These are phyloP conservation scores for Anhinga rufa DNA, from an alignment of 2,113 vertebrate genomes.

Conservation along the genomic window DNA sequence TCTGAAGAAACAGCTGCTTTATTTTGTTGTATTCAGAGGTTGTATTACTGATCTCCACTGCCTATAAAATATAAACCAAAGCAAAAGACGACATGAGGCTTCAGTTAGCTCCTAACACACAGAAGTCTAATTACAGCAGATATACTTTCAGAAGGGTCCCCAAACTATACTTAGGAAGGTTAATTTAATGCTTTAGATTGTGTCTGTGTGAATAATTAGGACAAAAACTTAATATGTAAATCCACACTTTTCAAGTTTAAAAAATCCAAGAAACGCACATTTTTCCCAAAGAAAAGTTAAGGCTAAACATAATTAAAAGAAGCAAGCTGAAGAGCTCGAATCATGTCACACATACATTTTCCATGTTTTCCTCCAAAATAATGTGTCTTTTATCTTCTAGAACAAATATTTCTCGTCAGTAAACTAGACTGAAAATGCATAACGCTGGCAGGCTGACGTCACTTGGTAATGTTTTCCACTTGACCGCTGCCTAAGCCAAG, in stretches of 20 bases:
- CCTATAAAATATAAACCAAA: constrained; percentile 60
- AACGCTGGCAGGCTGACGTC: neutral
- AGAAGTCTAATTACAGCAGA: neutral
- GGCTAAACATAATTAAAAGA: neutral
- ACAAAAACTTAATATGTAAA: neutral
- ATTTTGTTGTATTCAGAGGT: constrained; percentile 64
- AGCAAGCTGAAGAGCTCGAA: no score
- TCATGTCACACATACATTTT: neutral
- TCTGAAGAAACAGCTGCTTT: constrained; percentile 68
- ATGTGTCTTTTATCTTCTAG: neutral
- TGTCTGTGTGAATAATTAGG: neutral
- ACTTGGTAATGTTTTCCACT: neutral
- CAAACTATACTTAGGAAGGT: neutral
- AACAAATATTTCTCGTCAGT: neutral
- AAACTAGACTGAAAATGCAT: neutral
- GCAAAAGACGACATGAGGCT: neutral
- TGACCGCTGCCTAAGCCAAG: neutral
- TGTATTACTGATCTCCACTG: constrained; percentile 50
- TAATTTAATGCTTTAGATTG: neutral
- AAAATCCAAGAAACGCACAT: neutral
- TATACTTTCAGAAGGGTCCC: neutral
- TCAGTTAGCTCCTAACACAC: rapidly evolving
- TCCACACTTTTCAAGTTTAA: neutral
- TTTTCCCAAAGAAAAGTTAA: neutral
- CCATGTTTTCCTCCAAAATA: neutral